These are phyloP conservation scores for silkworm (Bombyx mori) DNA, from an alignment of 1,140 invertebrate species.

Conservation along the genomic window DNA sequence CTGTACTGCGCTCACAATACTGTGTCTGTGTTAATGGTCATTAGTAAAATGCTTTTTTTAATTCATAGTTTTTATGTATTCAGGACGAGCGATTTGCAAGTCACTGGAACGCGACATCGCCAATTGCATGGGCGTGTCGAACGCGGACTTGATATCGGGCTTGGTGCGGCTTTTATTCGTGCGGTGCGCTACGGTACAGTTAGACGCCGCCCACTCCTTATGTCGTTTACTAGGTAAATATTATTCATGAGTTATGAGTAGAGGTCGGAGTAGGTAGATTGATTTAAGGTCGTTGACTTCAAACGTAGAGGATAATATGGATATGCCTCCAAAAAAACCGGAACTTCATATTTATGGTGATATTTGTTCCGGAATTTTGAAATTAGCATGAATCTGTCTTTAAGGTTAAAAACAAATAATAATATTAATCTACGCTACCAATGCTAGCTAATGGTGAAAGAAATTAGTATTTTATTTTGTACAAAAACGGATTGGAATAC, in stretches of 20 bases:
- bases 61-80: slow-evolving; percentile 1
- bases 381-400: too few relatives aligned
- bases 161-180: slow-evolving; percentile 49
- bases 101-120: slow-evolving; percentile 76
- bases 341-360: background rate
- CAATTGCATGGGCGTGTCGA: slow-evolving; percentile 67
- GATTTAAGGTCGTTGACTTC: too few relatives aligned
- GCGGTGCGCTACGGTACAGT: slow-evolving; percentile 47
- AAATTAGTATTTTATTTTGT: too few relatives aligned
- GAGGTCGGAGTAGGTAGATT: too few relatives aligned
- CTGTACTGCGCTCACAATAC: too few relatives aligned
- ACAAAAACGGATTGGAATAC: too few relatives aligned
- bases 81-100: slow-evolving; percentile 73
- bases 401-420: too few relatives aligned
- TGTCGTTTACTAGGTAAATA: slow-evolving; percentile 41
- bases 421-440: too few relatives aligned
- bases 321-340: background rate
- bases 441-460: too few relatives aligned
- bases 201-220: slow-evolving; percentile 53
- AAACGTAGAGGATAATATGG: too few relatives aligned
- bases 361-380: too few relatives aligned
- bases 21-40: background rate
- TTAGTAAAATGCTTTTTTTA: background rate
- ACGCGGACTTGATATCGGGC: slow-evolving; percentile 62
- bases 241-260: background rate